Conservation (phyloP, 2,113 vertebrate genomes). For the Todiramphus chloris region DNA sequence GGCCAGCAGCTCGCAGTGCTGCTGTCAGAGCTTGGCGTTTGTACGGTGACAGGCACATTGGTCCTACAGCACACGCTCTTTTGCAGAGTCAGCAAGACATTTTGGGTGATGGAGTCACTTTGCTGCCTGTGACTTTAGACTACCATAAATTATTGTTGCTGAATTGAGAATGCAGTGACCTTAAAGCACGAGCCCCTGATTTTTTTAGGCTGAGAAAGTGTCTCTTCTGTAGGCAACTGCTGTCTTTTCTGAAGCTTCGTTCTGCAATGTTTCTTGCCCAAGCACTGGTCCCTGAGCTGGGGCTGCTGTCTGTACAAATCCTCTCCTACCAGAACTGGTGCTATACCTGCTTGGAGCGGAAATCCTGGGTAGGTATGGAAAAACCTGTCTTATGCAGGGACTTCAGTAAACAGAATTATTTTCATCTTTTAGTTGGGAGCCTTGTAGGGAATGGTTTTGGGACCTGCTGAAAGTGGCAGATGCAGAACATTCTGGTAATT, state of each 20-base stretch:
- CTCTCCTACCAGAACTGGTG: not conserved
- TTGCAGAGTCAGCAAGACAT: not conserved
- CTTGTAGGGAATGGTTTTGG: not conserved
- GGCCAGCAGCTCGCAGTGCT: not conserved
- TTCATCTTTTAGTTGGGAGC: not conserved
- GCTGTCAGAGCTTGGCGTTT: not conserved
- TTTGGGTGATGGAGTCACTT: not conserved
- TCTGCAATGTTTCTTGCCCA: not conserved
- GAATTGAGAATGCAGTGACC: not conserved
- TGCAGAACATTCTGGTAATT: rapidly evolving
- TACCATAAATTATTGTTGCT: not conserved
- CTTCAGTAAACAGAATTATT: not conserved
- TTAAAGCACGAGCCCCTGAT: not conserved
- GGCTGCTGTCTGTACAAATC: not conserved
- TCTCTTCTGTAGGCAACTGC: not conserved
- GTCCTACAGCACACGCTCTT: rapidly evolving
- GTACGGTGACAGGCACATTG: rapidly evolving
- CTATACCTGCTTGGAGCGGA: not conserved
- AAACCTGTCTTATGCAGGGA: not conserved
- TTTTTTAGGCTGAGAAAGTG: not conserved
- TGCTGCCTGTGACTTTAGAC: not conserved
- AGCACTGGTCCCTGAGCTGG: not conserved
- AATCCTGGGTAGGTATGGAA: not conserved
- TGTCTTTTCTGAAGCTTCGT: not conserved
- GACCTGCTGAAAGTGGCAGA: not conserved